phyloP scores from a whole-genome alignment of 1,140 invertebrate genomes.

The Anoplolepis gracilipes region DNA sequence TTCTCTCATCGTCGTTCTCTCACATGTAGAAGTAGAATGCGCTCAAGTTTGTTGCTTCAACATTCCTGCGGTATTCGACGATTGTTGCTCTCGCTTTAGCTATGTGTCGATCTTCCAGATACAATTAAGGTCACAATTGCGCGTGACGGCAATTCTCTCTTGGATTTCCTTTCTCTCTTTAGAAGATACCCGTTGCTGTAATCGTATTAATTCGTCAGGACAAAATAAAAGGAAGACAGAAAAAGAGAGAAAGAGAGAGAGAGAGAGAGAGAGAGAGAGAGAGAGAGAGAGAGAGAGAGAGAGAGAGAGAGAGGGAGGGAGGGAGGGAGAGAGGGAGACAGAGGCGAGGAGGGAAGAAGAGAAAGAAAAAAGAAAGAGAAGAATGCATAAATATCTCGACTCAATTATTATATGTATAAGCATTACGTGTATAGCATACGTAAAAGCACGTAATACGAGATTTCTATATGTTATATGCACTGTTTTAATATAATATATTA shows the following conservation, averaged over 20 bases:
- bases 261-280: neutral
- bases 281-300: too few species aligned
- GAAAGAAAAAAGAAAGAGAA: too few species aligned
- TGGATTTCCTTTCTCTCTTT: neutral
- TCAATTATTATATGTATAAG: too few species aligned
- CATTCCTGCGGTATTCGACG: conserved; percentile 37
- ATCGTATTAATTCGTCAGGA: conserved; percentile 15
- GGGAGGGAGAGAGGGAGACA: too few species aligned
- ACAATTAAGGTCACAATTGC: conserved; percentile 46
- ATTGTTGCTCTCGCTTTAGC: conserved; percentile 26
- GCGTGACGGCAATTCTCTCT: neutral
- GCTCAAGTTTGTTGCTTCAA: conserved; percentile 35
- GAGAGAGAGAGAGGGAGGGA: neutral
- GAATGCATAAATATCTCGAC: too few species aligned
- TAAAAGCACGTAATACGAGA: too few species aligned
- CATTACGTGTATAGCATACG: too few species aligned
- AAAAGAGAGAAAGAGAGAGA: neutral
- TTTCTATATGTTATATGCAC: too few species aligned
- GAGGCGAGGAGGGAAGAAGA: neutral
- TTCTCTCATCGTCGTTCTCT: neutral
- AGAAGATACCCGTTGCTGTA: neutral
- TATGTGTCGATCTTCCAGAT: conserved; percentile 42
- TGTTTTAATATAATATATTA: too few species aligned
- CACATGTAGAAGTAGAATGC: neutral
- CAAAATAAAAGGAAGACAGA: neutral